phyloP scores from a whole-genome alignment of 64 coral and sea anemone genomes.

The Montipora foliosa region DNA sequence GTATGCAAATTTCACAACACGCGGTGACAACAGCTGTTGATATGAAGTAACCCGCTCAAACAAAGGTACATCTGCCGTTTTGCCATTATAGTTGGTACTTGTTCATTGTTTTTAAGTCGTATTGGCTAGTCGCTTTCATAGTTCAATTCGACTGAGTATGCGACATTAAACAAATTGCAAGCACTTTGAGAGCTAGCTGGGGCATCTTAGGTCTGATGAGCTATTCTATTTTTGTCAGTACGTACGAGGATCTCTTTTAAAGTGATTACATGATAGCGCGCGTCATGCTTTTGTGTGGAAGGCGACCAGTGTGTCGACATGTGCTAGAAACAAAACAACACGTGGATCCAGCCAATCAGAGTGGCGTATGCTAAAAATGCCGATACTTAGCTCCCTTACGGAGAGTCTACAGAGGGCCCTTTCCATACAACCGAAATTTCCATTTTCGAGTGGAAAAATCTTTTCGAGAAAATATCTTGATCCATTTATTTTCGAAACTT shows the following conservation, averaged over 20 bases:
- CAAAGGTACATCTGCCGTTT: slow-evolving; percentile 34
- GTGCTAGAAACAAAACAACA: slow-evolving; percentile 17
- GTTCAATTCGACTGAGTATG: not conserved
- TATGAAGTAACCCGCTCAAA: not conserved
- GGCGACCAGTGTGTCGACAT: not conserved
- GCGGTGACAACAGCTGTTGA: slow-evolving; percentile 12
- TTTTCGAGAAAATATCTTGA: too few relatives aligned
- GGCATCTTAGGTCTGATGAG: not conserved
- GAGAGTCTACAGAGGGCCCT: too few relatives aligned
- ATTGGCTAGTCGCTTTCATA: not conserved
- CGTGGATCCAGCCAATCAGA: slow-evolving; percentile 48
- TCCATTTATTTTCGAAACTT: too few relatives aligned
- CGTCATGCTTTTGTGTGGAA: not conserved
- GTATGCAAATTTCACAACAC: slow-evolving; percentile 45
- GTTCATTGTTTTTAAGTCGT: not conserved
- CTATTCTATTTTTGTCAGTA: not conserved
- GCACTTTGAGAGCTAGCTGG: not conserved
- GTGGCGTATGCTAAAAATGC: not conserved
- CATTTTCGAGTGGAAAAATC: too few relatives aligned
- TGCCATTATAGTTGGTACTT: not conserved
- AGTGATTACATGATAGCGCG: not conserved
- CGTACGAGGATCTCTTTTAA: not conserved
- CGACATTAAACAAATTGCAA: not conserved
- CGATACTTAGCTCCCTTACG: too few relatives aligned
- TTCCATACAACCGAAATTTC: too few relatives aligned